These are phyloP conservation scores for Gallinago jamesoni DNA, from an alignment of 2,113 vertebrate species.

Conservation along the genomic window DNA sequence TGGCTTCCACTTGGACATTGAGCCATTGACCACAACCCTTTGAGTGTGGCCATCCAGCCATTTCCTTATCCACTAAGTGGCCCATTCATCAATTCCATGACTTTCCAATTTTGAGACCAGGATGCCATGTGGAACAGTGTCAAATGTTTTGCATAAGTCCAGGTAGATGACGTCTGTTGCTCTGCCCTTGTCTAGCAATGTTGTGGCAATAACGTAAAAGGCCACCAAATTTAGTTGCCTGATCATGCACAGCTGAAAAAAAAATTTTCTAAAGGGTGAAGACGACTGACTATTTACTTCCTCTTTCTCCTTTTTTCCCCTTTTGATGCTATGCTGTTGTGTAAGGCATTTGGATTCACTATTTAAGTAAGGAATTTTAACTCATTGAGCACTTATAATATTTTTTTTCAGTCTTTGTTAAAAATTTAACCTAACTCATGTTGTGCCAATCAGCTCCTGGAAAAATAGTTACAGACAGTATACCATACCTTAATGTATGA, in stretches of 20 bases:
- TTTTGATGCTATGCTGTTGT: not conserved
- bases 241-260: not conserved
- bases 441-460: not conserved
- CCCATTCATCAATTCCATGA: too few species aligned
- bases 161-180: too few species aligned
- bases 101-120: too few species aligned
- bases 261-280: not conserved
- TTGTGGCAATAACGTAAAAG: too few species aligned
- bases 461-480: not conserved
- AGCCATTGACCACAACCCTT: too few species aligned
- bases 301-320: rapidly evolving
- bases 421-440: not conserved
- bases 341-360: not conserved
- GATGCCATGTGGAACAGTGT: too few species aligned
- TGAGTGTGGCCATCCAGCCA: too few species aligned
- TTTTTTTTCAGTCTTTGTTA: not conserved
- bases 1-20: too few species aligned
- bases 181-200: too few species aligned
- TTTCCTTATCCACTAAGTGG: too few species aligned
- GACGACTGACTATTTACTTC: not conserved
- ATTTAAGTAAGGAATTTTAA: not conserved
- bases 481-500: not conserved
- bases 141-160: too few species aligned
- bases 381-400: not conserved
- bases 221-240: too few species aligned